Conservation (phyloP, 2,113 vertebrate species). For the Sapajus apella region DNA sequence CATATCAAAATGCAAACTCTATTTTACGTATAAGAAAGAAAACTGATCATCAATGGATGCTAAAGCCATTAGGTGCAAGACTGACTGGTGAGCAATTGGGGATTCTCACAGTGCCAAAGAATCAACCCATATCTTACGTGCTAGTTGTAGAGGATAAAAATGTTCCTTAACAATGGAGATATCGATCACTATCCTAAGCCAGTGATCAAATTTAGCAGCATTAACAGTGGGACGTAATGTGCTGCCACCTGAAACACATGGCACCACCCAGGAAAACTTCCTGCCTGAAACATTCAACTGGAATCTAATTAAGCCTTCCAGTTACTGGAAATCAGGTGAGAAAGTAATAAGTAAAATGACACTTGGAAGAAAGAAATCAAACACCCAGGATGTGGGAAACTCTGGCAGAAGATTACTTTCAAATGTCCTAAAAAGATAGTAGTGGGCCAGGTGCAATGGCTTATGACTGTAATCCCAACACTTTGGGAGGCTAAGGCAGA, state of each 20-base stretch:
- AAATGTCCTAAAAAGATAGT: neutral
- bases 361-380: neutral
- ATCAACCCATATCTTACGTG: fast-evolving
- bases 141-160: neutral
- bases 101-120: neutral
- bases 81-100: neutral
- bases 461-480: too few relatives aligned
- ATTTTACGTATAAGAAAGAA: constrained; percentile 29
- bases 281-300: neutral
- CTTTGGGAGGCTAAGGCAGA: too few relatives aligned
- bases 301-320: neutral
- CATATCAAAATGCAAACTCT: neutral
- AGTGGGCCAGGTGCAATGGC: neutral
- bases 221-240: neutral
- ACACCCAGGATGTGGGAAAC: neutral
- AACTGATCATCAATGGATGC: neutral
- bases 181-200: neutral
- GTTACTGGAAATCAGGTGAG: constrained; percentile 4
- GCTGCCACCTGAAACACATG: neutral
- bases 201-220: neutral
- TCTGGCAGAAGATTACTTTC: neutral
- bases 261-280: neutral
- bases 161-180: neutral
- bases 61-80: neutral
- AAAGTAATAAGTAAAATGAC: neutral